These are phyloP conservation scores for Aphidius gifuensis DNA, from an alignment of 1,140 invertebrate genomes.

Conservation along the genomic window DNA sequence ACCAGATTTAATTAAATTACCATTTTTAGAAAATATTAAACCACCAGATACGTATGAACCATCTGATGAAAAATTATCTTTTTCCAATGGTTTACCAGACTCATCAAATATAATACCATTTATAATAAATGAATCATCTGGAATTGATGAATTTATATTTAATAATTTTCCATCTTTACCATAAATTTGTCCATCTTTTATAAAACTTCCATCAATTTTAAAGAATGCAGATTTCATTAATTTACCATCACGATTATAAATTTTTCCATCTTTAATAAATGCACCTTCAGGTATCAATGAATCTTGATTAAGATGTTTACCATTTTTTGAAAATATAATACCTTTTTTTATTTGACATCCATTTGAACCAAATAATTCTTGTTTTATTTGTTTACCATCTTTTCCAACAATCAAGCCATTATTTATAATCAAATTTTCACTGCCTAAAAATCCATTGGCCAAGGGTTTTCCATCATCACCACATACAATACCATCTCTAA, in stretches of 20 bases:
- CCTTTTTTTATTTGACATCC: slow-evolving; percentile 48
- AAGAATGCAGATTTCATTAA: slow-evolving; percentile 45
- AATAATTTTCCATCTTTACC: slow-evolving; percentile 44
- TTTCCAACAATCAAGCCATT: slow-evolving; percentile 43
- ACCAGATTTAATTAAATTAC: slow-evolving; percentile 41
- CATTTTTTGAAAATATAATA: slow-evolving; percentile 41
- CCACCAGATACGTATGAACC: slow-evolving; percentile 48
- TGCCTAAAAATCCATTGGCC: slow-evolving; percentile 38
- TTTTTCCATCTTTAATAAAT: slow-evolving; percentile 45
- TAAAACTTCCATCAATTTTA: slow-evolving; percentile 46
- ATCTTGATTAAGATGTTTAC: slow-evolving; percentile 46
- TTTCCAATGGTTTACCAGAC: slow-evolving; percentile 39
- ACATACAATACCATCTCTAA: slow-evolving; percentile 45
- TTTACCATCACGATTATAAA: slow-evolving; percentile 46
- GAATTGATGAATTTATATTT: slow-evolving; percentile 39
- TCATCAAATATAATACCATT: slow-evolving; percentile 47
- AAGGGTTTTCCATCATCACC: slow-evolving; percentile 34
- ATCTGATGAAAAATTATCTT: slow-evolving; percentile 46
- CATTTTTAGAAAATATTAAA: slow-evolving; percentile 42
- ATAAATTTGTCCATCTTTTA: slow-evolving; percentile 47
- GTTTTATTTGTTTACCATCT: slow-evolving; percentile 47
- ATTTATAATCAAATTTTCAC: slow-evolving; percentile 40
- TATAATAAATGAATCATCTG: slow-evolving; percentile 43
- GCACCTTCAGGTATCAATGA: slow-evolving; percentile 46
- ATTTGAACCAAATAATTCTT: slow-evolving; percentile 46